These are phyloP conservation scores for Pogonus chalceus DNA, from an alignment of 1,140 invertebrate genomes.

Conservation along the genomic window DNA sequence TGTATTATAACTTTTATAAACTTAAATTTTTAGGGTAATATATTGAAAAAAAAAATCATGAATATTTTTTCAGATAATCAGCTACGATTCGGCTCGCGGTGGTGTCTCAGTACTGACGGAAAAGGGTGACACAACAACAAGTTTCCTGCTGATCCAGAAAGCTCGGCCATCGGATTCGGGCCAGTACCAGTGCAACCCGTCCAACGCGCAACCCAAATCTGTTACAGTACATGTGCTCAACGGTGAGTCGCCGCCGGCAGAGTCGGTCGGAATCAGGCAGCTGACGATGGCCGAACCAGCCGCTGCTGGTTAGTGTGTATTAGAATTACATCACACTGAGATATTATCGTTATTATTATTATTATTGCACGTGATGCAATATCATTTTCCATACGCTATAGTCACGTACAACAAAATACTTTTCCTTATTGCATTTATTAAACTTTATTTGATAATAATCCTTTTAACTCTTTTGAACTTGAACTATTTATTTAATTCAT, in stretches of 20 bases:
- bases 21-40: no score
- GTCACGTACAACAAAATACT: no score
- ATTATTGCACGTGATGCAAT: no score
- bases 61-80: slow-evolving; percentile 57
- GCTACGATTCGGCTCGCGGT: slow-evolving; percentile 60
- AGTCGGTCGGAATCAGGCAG: neutral
- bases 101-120: slow-evolving; percentile 72
- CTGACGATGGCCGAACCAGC: slow-evolving; percentile 1
- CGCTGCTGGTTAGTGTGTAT: slow-evolving; percentile 4
- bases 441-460: no score
- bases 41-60: no score
- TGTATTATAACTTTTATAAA: no score
- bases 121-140: slow-evolving; percentile 73
- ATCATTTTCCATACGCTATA: no score
- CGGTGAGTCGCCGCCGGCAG: slow-evolving; percentile 52
- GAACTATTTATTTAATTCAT: no score
- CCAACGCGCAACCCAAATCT: slow-evolving; percentile 76
- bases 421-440: no score
- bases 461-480: no score
- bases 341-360: no score
- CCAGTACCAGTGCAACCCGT: slow-evolving; percentile 74
- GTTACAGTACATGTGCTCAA: slow-evolving; percentile 83
- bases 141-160: slow-evolving; percentile 71
- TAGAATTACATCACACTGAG: no score
- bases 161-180: slow-evolving; percentile 68